A percentile compares a stretch with the other conserved stretches of the same genome.
Conservation (phyloP, 2,797 vertebrate species). For the Myotis planiceps region DNA sequence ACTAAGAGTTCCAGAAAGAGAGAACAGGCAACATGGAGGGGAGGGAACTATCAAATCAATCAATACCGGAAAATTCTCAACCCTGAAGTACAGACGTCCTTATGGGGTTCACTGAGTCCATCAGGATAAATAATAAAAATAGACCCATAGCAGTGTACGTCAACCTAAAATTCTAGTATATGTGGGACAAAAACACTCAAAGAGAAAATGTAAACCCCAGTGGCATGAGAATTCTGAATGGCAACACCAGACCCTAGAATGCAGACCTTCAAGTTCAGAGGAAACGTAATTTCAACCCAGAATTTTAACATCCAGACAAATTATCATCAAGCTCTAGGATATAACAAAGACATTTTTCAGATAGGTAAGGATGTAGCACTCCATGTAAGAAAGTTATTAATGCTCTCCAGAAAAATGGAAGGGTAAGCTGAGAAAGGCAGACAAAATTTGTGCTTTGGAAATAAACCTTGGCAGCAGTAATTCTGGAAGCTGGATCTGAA, state of each 20-base stretch:
- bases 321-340: not conserved
- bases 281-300: not conserved
- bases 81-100: not conserved
- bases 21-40: not conserved
- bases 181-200: not conserved
- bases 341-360: slow-evolving; percentile 30
- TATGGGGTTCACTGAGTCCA: not conserved
- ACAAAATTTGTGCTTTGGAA: slow-evolving; percentile 3
- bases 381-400: slow-evolving; percentile 31
- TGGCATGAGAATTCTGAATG: not conserved
- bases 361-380: not conserved
- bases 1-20: not conserved
- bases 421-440: not conserved
- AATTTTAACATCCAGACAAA: slow-evolving; percentile 35
- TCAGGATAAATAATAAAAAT: not conserved
- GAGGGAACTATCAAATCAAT: slow-evolving; percentile 40
- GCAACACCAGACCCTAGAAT: not conserved
- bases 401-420: not conserved
- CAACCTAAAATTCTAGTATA: not conserved
- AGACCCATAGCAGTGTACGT: not conserved
- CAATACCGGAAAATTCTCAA: slow-evolving; percentile 9
- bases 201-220: slow-evolving; percentile 33
- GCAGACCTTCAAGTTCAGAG: not conserved
- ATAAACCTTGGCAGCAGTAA: not conserved
- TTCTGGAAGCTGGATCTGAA: not conserved